Evolutionary conservation across 2,113 vertebrate species (phyloP).

Genomic region (Pycnonotus jocosus): DNA sequence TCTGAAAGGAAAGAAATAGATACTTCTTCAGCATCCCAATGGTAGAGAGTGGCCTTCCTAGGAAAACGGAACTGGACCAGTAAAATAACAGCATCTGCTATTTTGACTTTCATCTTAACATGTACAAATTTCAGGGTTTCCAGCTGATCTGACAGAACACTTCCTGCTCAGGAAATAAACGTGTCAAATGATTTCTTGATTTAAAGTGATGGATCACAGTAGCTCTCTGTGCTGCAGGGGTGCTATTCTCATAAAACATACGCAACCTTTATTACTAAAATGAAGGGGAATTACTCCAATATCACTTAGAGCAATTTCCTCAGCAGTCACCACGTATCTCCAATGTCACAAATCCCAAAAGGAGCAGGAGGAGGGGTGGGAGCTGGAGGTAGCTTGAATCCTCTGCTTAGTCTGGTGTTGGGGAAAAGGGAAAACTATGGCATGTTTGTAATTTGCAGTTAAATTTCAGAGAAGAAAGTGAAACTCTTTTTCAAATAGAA

Average conservation of each 20-base stretch:
- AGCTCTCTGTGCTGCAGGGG: slow-evolving; percentile 56
- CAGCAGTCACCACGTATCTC: slow-evolving; percentile 29
- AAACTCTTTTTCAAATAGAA: slow-evolving; percentile 40
- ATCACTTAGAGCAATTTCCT: slow-evolving; percentile 48
- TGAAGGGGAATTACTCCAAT: slow-evolving; percentile 50
- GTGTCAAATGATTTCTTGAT: slow-evolving; percentile 70
- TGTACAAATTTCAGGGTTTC: slow-evolving; percentile 58
- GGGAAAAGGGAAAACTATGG: neutral
- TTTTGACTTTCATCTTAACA: slow-evolving; percentile 55
- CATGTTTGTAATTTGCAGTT: neutral
- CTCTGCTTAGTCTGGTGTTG: neutral
- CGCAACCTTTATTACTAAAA: slow-evolving; percentile 59
- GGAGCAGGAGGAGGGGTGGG: neutral
- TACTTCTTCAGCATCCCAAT: neutral
- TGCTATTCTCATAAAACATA: slow-evolving; percentile 62
- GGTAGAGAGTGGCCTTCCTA: neutral
- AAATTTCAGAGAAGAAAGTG: neutral
- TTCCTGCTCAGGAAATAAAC: slow-evolving; percentile 72
- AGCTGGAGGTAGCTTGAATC: neutral
- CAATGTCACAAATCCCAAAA: slow-evolving; percentile 57
- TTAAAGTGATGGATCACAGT: slow-evolving; percentile 67
- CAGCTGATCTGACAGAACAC: slow-evolving; percentile 57
- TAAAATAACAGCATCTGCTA: slow-evolving; percentile 42
- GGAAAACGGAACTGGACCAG: neutral
- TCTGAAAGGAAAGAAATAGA: neutral